Base-by-base conservation (phyloP, 2,113 vertebrate species). In the Lasiurus borealis region DNA sequence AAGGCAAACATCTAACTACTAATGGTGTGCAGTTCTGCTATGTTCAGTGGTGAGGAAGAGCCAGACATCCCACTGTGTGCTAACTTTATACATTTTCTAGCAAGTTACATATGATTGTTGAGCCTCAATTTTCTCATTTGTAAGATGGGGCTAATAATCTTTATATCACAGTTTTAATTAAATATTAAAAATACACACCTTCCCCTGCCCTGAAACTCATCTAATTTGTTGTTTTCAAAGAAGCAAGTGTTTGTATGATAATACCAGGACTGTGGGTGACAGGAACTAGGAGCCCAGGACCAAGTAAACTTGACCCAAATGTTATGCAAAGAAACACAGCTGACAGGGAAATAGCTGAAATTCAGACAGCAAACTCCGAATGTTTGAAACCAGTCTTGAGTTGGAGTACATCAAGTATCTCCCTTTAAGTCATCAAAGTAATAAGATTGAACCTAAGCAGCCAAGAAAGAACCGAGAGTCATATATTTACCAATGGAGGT, bases 381-480 rank as follows among this genome's bases (percentile, higher is more conserved):
- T 69, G 25, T 85, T 91, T 87, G 81, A 96, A 93, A 36, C 34
- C 34, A 50, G 19, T 90, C 40, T 92, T 78, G 52, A 77, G 15
- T 44, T 82, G 50, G 3, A 82, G 72, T 54, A 83, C 4, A 78
- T 29, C 7, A 16, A 36, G n/a, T 86, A 19, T 34, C n/a, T 69
- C 59, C 40, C 71, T 88, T 88, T 75, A 80, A 5, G n/a, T 59
- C 40, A 75, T 77, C 77, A 82, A n/a, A 94, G 48, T 31, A 95
- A 91, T 50, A 50, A 6, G 6, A 52, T 18, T 88, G 21, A 95
- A 85, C 4, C 21, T 21, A 91, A 4, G 25, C 50, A 78, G 34
- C 25, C n/a, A 54, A 85, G 48, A 91, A 69, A 52, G 44, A 85
- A 50, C 18, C n/a, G 76, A 52, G 27, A 34, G 48, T 57, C 13